A percentile compares a stretch with the other conserved stretches of the same genome.
Evolutionary conservation across 2,888 invertebrate genomes (phyloP).

Genomic region (Laothoe populi): DNA sequence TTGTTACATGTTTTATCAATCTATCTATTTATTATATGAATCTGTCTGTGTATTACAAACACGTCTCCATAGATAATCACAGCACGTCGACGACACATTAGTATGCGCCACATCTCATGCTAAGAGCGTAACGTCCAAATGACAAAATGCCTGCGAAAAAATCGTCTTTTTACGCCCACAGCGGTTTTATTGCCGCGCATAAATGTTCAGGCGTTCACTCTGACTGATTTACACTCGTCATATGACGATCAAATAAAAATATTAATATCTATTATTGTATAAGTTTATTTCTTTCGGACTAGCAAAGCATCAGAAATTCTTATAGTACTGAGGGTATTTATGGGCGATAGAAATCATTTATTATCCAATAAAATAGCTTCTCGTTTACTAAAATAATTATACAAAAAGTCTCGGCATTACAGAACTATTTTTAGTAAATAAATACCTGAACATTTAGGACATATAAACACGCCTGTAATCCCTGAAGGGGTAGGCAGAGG

Average conservation of each 20-base stretch:
- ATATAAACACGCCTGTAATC: no score
- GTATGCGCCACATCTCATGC: constrained; percentile 16
- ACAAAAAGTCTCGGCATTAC: no score
- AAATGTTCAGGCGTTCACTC: constrained; percentile 45
- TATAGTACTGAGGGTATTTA: no score
- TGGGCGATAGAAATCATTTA: no score
- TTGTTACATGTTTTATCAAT: neutral
- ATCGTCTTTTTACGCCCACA: constrained; percentile 29
- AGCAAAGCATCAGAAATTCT: no score
- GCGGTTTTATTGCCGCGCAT: constrained; percentile 48
- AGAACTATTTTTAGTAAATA: no score
- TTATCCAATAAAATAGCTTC: no score
- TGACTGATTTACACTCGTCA: neutral
- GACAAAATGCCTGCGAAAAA: constrained; percentile 55
- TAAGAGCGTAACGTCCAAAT: constrained; percentile 40
- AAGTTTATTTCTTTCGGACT: no score
- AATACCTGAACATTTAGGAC: no score
- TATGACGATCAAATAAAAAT: neutral
- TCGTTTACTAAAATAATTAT: no score
- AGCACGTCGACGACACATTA: constrained; percentile 22
- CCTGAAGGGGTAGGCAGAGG: no score
- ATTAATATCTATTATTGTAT: no score
- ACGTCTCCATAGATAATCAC: constrained; percentile 5
- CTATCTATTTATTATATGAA: neutral
- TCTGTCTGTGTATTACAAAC: neutral